These are phyloP conservation scores for Clarias magur DNA, from an alignment of 2,113 vertebrate genomes.

Conservation along the genomic window DNA sequence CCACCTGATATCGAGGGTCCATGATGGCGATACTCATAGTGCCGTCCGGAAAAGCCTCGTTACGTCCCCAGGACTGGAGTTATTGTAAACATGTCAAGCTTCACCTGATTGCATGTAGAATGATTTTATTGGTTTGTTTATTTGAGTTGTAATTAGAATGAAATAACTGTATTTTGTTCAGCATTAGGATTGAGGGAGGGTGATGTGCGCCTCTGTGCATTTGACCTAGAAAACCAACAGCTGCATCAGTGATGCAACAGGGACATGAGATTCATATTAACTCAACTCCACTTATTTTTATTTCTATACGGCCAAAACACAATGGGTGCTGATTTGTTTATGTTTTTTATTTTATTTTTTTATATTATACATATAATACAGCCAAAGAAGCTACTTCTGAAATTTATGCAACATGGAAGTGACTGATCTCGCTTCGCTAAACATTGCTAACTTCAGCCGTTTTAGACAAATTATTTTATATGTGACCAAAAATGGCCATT, in stretches of 20 bases:
- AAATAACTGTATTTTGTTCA: slow-evolving; percentile 37
- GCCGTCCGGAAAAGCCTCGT: not conserved
- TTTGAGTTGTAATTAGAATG: slow-evolving; percentile 19
- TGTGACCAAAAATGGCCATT: too few species aligned
- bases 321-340: too few species aligned
- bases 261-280: not conserved
- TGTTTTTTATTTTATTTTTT: too few species aligned
- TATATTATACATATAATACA: too few species aligned
- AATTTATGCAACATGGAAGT: too few species aligned
- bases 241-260: slow-evolving; percentile 6
- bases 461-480: too few species aligned
- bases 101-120: slow-evolving; percentile 7
- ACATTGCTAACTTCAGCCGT: too few species aligned
- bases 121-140: not conserved
- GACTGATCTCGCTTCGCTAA: too few species aligned
- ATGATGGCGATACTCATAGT: not conserved
- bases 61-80: not conserved
- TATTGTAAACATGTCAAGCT: not conserved
- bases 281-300: not conserved
- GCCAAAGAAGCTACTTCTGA: too few species aligned
- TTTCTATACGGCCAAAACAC: not conserved
- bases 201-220: slow-evolving; percentile 32
- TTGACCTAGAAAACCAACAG: slow-evolving; percentile 63
- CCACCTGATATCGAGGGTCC: too few species aligned
- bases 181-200: slow-evolving; percentile 23